Conservation (phyloP, 2,888 invertebrate genomes). For the Notodonta ziczac region DNA sequence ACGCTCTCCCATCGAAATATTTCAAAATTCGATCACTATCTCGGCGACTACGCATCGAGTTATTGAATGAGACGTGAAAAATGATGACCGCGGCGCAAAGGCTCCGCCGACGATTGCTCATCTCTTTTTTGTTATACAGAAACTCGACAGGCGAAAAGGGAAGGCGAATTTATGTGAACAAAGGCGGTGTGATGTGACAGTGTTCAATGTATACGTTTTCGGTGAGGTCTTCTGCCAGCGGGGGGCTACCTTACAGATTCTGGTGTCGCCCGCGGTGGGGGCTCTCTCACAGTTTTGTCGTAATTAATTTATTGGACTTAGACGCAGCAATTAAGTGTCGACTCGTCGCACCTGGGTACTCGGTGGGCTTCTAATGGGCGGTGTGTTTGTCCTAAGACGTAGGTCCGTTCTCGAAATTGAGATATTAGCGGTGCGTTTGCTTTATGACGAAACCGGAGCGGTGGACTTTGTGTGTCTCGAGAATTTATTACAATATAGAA, state of each 20-base stretch:
- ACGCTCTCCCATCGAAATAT: slow-evolving; percentile 79
- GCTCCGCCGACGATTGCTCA: slow-evolving; percentile 67
- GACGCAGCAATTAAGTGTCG: slow-evolving; percentile 45
- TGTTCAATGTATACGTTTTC: slow-evolving; percentile 47
- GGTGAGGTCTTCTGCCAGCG: slow-evolving; percentile 74
- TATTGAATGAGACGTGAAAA: slow-evolving; percentile 85
- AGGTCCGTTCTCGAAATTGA: slow-evolving; percentile 79
- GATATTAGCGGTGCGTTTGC: slow-evolving; percentile 69
- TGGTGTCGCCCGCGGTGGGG: slow-evolving; percentile 62
- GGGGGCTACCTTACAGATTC: slow-evolving; percentile 61
- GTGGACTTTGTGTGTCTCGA: slow-evolving; percentile 65
- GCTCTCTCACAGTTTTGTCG: slow-evolving; percentile 70
- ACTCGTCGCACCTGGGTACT: slow-evolving; percentile 54
- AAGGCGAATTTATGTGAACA: slow-evolving; percentile 72
- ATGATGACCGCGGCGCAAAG: slow-evolving; percentile 79
- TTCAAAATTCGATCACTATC: slow-evolving; percentile 83
- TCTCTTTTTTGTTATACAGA: slow-evolving; percentile 54
- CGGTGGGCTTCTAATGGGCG: slow-evolving; percentile 66
- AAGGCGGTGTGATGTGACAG: slow-evolving; percentile 75
- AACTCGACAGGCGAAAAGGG: slow-evolving; percentile 49
- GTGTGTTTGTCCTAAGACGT: slow-evolving; percentile 72
- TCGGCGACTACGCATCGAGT: slow-evolving; percentile 78
- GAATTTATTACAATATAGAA: background rate
- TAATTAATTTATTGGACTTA: slow-evolving; percentile 82
- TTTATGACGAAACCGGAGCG: slow-evolving; percentile 58